Evolutionary conservation across 2,797 vertebrate species (phyloP).

Genomic region (Peromyscus attwateri): DNA sequence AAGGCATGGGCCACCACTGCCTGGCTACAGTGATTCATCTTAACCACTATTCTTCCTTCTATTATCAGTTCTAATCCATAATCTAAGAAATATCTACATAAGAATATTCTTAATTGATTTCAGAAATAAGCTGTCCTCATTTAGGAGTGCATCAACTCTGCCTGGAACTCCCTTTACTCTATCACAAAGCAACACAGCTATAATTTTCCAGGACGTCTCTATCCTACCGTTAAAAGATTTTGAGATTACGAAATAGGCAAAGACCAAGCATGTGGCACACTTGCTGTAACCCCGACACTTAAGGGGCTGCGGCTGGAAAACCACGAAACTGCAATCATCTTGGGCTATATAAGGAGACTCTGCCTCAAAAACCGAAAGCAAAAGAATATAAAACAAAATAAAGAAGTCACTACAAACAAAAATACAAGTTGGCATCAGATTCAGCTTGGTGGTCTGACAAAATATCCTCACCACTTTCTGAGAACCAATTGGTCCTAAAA

Average conservation of each 20-base stretch:
- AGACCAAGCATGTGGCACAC: neutral
- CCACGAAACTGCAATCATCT: neutral
- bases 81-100: slow-evolving; percentile 47
- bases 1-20: too few species aligned
- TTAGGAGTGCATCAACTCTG: slow-evolving; percentile 21
- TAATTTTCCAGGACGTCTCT: slow-evolving; percentile 7
- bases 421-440: slow-evolving; percentile 54
- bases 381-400: neutral
- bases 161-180: neutral
- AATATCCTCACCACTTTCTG: slow-evolving; percentile 21
- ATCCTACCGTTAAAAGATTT: neutral
- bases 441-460: slow-evolving; percentile 30
- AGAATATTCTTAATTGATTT: slow-evolving; percentile 39
- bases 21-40: neutral
- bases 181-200: slow-evolving; percentile 19
- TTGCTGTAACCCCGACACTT: neutral
- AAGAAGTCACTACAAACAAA: slow-evolving; percentile 15
- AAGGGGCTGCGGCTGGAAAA: neutral
- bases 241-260: slow-evolving; percentile 31
- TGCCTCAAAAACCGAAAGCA: neutral
- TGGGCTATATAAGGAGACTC: neutral
- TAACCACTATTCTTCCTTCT: slow-evolving; percentile 49
- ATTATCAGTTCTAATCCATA: slow-evolving; percentile 18
- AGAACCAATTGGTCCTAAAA: slow-evolving; percentile 43
- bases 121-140: slow-evolving; percentile 31